Percentiles rank a stretch among this genome's conserved stretches.
Evolutionary conservation across 1,140 invertebrate genomes (phyloP).

Genomic region (Drosophila malerkotliana): DNA sequence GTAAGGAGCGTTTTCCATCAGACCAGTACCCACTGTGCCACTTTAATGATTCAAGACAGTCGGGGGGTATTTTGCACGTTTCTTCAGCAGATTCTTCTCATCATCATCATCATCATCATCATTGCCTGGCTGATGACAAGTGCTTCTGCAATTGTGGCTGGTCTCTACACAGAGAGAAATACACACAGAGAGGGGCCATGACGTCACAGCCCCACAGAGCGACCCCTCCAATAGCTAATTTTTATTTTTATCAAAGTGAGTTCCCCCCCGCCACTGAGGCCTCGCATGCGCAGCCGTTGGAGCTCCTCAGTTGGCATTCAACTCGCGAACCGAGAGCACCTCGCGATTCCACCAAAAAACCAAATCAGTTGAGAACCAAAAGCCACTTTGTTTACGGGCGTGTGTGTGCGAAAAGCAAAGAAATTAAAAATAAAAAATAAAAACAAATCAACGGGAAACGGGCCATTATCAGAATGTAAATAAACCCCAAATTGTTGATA

Average conservation of each 20-base stretch:
- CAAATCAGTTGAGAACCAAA: slow-evolving; percentile 1
- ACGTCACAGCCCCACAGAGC: slow-evolving; percentile 18
- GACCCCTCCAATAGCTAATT: neutral
- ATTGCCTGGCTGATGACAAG: slow-evolving; percentile 3
- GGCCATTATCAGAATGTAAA: slow-evolving; percentile 72
- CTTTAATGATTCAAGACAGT: slow-evolving; percentile 60
- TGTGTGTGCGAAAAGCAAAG: slow-evolving; percentile 35
- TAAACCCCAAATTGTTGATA: slow-evolving; percentile 45
- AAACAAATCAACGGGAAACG: slow-evolving; percentile 31
- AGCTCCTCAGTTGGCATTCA: slow-evolving; percentile 62
- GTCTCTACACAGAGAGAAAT: neutral
- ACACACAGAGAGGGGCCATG: neutral
- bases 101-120: neutral
- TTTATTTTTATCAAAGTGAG: slow-evolving; percentile 36
- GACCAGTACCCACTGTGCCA: slow-evolving; percentile 54
- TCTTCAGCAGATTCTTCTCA: slow-evolving; percentile 34
- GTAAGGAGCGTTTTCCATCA: slow-evolving; percentile 33
- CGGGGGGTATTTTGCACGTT: slow-evolving; percentile 59
- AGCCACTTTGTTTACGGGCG: slow-evolving; percentile 32
- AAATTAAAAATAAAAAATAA: slow-evolving; percentile 23
- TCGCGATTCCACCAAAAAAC: slow-evolving; percentile 15
- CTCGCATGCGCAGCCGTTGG: slow-evolving; percentile 69
- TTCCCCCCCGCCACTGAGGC: slow-evolving; percentile 17
- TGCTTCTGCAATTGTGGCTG: neutral
- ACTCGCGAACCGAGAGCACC: slow-evolving; percentile 54